Evolutionary conservation across 1,140 invertebrate species (phyloP), one percentile per base, ranked within the genome.

Genomic region (Centruroides sculpturatus): DNA sequence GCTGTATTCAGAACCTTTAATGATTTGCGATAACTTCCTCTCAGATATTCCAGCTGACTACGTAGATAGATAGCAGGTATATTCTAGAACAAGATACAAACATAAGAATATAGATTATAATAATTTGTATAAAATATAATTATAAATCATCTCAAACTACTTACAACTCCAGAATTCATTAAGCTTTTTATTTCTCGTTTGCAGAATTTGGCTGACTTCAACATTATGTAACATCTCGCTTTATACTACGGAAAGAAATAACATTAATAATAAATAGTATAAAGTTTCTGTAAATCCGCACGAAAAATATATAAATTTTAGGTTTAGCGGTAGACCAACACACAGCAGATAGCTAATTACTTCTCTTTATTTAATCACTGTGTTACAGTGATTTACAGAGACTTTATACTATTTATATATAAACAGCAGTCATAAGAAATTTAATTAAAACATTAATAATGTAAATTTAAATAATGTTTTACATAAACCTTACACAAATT

Each of bases 41-140:
- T 71, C 11, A 85, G 69, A 70, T 85, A 86, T 69, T 86, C 83
- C 56, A 84, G 73, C 72, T 87, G 82, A 41, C 82, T 82, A 69
- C 82, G 82, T 13, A 86, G 71, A 70, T 82, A 83, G 48, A 84
- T 72, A 7, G 80, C 77, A n/a, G 80, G 76, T 57, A 78, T 70
- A 71, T 79, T 79, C 80, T 83, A 69, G 67, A 76, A 41, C 8
- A 41, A 3, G 8, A 41, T 73, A 68, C 3, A 57, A 12, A 57
- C 47, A 1, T 48, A 51, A 59, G 51, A 23, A 12, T 51, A 4
- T n/a, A 8, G 50, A 48, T 51, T 13, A 50, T 53, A 56, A 35
- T 56, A 13, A 47, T 54, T 54, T 49, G 9, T 11, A 59, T 56
- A 56, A 23, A 41, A n/a, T 36, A 41, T 54, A 56, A 13, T 47